Evolutionary conservation across 2,113 vertebrate genomes (phyloP), one percentile per base, ranked within the genome.

Genomic region (Colinus virginianus): DNA sequence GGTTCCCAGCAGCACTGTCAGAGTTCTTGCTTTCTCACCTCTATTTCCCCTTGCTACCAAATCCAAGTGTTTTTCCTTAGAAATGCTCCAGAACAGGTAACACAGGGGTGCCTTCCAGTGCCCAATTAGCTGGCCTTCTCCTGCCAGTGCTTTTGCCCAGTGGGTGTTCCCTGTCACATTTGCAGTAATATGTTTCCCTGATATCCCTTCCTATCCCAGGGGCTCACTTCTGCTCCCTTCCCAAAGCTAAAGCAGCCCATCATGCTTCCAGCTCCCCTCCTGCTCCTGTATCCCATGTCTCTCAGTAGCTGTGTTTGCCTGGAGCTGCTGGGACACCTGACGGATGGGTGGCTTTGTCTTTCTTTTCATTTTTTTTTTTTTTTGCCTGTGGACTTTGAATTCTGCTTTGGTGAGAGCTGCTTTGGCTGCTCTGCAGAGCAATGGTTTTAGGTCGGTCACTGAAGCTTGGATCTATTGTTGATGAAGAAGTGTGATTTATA

Each of bases 371-470:
- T 17, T 45, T 53, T 38, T 32, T 30, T 17, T 45, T 53, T 38
- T 32, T 30, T 32, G 53, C n/a, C 12, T 12, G 22, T 25, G 13
- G 28, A 7, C 30, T 34, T 79, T 61, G 34, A 36, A 13, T n/a
- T 78, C 30, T 16, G 1, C 32, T 40, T 25, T 82, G 61, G 58
- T 34, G 49, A 61, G 23, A 36, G 74, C 67, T 58, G 64, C 63
- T 77, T 4, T 25, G 6, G 40, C 30, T n/a, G 23, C 53, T 13
- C 36, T 48, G 30, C 48, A 0, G 22, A 7, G 17, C 2, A 13
- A 2, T 2, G 43, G 63, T 15, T 22, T 28, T 5, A 8, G 53
- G 59, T 74, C 2, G 0, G 5, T 38, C 23, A 5, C 1, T 53
- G 83, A 23, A 48, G 61, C 46, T 58, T 45, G 43, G 38, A 2